phyloP scores from a whole-genome alignment of 2,113 vertebrate genomes.

The Pyrgilauda ruficollis region DNA sequence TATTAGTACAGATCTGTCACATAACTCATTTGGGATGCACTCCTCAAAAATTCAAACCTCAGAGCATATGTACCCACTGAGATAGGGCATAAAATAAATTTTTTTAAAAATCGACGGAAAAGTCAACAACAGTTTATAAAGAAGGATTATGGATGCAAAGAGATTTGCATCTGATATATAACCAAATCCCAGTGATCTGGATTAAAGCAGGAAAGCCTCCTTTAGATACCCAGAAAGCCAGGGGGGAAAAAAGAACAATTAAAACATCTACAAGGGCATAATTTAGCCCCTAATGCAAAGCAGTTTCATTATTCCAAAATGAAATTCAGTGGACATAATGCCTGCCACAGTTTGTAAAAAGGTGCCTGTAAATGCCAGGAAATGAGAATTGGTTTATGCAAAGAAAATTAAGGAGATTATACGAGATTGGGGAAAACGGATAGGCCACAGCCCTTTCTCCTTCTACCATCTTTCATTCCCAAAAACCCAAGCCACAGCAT shows the following conservation, averaged over 20 bases:
- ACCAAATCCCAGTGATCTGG: conserved; percentile 48
- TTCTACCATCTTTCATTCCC: not conserved
- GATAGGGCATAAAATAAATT: not conserved
- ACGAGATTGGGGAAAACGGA: not conserved
- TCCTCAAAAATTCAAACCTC: not conserved
- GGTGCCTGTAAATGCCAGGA: not conserved
- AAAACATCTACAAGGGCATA: not conserved
- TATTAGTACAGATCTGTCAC: not conserved
- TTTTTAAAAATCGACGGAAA: not conserved
- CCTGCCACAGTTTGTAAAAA: not conserved
- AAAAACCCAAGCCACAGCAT: not conserved
- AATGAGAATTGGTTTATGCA: not conserved
- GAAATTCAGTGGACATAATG: not conserved
- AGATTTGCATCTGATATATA: conserved; percentile 52
- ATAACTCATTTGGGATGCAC: not conserved
- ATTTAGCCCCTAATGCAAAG: not conserved
- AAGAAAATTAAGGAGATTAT: not conserved
- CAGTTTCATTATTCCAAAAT: not conserved
- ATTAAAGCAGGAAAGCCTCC: conserved; percentile 44
- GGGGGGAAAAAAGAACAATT: not conserved
- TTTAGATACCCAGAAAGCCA: not conserved
- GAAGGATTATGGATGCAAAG: conserved; percentile 45
- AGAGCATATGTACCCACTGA: not conserved
- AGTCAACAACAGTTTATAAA: conserved; percentile 32
- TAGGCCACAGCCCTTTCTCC: not conserved